Base-by-base conservation (phyloP, 2,113 vertebrate species). In the Tympanuchus pallidicinctus region DNA sequence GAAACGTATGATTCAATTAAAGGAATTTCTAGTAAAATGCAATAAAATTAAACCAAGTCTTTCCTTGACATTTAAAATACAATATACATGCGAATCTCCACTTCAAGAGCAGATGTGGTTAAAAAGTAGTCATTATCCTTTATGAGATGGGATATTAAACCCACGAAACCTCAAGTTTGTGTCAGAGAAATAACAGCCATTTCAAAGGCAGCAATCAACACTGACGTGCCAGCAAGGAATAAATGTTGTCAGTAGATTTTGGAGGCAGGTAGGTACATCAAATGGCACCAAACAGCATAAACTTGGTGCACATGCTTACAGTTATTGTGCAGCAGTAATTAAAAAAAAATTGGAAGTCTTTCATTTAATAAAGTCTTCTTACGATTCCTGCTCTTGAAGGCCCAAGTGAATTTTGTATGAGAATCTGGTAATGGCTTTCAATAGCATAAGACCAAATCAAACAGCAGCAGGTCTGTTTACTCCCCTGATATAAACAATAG, bases 1-100 rank as follows among this genome's bases (percentile, higher is more conserved):
- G 86, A 93, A 96, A 96, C 65, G 75, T 92, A 92, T 92, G 93
- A 95, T 96, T 93, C 93, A 93, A 95, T 97, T 97, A 95, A 83
- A 97, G 16, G 28, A 90, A 87, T 78, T 89, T 90, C 81, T 30
- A 92, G 90, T 93, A 92, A 92, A 94, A 94, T 3, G 72, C 63
- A 83, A 18, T 91, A 92, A 92, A 92, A 87, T 81, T 73, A 95
- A 87, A 91, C 8, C 0, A 67, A 92, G 34, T 81, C 57, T 93
- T 94, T 86, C 79, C 70, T 43, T 94, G 89, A 94, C 86, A 92
- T 89, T 95, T 94, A 94, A 95, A 95, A 93, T 69, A 95, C 95
- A 96, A 94, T 89, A 65, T 94, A 84, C 48, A 64, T 30, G 79
- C 45, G 91, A 90, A 90, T 92, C 76, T 91, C 85, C 42, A 61